Evolutionary conservation across 2,797 vertebrate species (phyloP).

Genomic region (Chrysocyon brachyurus): DNA sequence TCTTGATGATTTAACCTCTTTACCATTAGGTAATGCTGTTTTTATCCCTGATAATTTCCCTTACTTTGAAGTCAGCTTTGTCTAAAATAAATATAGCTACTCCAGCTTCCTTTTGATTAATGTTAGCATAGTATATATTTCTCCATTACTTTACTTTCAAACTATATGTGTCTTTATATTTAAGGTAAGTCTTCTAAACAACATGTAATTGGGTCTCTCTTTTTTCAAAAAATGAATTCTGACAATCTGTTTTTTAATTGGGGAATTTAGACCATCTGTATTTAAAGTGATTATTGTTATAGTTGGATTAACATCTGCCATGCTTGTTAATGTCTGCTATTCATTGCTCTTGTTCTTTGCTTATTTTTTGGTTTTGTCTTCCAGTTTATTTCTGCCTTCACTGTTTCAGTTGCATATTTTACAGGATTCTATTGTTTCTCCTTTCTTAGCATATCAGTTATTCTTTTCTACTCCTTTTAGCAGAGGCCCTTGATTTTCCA

Average conservation of each 20-base stretch:
- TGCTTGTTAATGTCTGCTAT: background rate
- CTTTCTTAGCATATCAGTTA: background rate
- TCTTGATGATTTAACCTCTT: background rate
- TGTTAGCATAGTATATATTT: background rate
- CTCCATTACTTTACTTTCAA: background rate
- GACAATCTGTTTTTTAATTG: background rate
- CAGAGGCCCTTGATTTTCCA: background rate
- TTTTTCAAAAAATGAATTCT: background rate
- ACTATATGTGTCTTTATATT: background rate
- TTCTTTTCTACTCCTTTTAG: background rate
- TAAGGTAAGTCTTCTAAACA: background rate
- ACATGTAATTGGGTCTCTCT: background rate
- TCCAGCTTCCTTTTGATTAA: background rate
- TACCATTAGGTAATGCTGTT: background rate
- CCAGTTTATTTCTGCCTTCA: background rate
- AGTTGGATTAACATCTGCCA: background rate
- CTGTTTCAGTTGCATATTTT: background rate
- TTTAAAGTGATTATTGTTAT: background rate
- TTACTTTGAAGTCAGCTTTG: background rate
- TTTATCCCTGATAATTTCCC: background rate
- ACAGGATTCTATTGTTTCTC: background rate
- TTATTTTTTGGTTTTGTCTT: conserved; percentile 6
- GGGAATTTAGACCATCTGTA: background rate
- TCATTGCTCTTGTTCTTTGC: background rate
- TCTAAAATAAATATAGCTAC: background rate